Conservation (phyloP, 2,888 invertebrate species). For the Plebejus melissa region DNA sequence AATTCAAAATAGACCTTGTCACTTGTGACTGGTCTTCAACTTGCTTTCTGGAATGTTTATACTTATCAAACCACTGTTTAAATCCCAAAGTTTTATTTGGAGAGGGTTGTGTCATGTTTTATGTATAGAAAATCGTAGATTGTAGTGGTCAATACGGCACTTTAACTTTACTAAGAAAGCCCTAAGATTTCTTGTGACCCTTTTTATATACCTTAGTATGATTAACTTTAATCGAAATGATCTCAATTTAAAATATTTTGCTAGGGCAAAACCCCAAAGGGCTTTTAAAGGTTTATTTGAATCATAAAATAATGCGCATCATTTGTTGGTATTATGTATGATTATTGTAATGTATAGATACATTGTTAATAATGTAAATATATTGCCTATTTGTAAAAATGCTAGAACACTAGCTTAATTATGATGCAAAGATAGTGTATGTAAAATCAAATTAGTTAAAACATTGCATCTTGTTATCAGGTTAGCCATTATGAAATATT, state of each 20-base stretch:
- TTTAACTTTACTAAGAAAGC: neutral
- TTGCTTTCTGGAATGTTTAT: no score
- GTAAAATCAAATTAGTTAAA: slow-evolving; percentile 43
- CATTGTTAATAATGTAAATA: slow-evolving; percentile 33
- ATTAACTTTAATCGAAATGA: neutral
- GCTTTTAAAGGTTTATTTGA: neutral
- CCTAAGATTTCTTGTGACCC: neutral
- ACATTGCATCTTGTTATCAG: slow-evolving; percentile 55
- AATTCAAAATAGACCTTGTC: no score
- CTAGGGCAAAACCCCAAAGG: neutral
- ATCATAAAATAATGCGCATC: slow-evolving; percentile 34
- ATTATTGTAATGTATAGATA: slow-evolving; percentile 34
- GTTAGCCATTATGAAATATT: slow-evolving; percentile 52
- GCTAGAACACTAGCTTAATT: slow-evolving; percentile 48
- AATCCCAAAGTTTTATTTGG: neutral
- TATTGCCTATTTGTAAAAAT: slow-evolving; percentile 33
- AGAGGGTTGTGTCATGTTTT: neutral
- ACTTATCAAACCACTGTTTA: no score
- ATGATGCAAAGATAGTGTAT: slow-evolving; percentile 46
- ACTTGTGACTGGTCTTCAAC: no score
- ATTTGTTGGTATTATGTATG: slow-evolving; percentile 32
- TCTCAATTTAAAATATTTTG: neutral
- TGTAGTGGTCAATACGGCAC: neutral
- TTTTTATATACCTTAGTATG: neutral
- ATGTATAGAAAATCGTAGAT: neutral